Evolutionary conservation across 2,888 invertebrate genomes (phyloP).

Genomic region (Odontocerum albicorne): DNA sequence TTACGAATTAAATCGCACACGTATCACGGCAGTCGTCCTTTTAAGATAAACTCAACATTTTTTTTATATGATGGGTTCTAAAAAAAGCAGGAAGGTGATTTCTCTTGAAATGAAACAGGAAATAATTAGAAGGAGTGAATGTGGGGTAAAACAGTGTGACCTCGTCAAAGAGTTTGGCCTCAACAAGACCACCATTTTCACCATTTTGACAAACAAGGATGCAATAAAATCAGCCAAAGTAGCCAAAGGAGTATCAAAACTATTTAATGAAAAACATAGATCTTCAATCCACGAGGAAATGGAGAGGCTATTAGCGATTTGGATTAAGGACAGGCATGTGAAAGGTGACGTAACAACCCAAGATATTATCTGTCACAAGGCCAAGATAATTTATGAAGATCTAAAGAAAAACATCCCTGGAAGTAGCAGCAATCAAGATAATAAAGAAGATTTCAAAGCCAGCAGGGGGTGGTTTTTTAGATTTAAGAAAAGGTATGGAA

Average conservation of each 20-base stretch:
- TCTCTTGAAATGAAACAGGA: conserved; percentile 29
- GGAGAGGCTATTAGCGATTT: conserved; percentile 31
- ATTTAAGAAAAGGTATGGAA: conserved; percentile 32
- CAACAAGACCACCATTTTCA: conserved; percentile 29
- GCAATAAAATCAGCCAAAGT: conserved; percentile 26
- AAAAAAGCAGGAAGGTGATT: conserved; percentile 30
- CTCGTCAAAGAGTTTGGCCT: conserved; percentile 30
- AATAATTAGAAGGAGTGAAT: conserved; percentile 20
- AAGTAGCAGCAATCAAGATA: conserved; percentile 33
- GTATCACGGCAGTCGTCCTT: neutral
- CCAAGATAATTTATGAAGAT: conserved; percentile 29
- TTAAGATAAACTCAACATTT: conserved; percentile 1
- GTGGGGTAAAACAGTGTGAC: conserved; percentile 25
- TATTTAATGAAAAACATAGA: conserved; percentile 29
- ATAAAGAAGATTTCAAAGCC: conserved; percentile 29
- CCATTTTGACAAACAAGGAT: conserved; percentile 29
- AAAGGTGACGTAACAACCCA: conserved; percentile 37
- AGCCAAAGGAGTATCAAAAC: conserved; percentile 24
- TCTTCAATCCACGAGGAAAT: conserved; percentile 31
- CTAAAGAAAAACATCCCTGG: conserved; percentile 32
- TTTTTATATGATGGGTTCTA: conserved; percentile 18
- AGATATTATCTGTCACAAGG: conserved; percentile 30
- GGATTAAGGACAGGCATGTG: conserved; percentile 31
- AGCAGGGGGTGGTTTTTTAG: conserved; percentile 33
- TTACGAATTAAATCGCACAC: neutral